Percentiles rank a stretch among this genome's conserved stretches.
These are phyloP conservation scores for Ameiurus melas DNA, from an alignment of 2,113 vertebrate genomes.

Conservation along the genomic window DNA sequence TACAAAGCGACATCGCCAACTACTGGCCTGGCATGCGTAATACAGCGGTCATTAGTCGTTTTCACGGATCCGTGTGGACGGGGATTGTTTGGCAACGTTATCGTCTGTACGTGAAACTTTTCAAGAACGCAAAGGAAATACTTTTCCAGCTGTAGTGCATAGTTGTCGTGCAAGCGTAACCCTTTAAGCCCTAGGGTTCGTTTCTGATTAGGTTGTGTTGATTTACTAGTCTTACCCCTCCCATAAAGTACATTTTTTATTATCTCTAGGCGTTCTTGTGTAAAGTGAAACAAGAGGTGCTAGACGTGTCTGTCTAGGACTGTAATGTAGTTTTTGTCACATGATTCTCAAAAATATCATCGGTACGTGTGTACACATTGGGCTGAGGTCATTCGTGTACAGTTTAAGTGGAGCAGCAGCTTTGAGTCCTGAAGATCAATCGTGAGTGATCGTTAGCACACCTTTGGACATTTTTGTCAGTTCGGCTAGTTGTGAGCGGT, in stretches of 20 bases:
- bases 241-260: background rate
- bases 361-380: background rate
- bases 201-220: background rate
- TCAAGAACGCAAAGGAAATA: too few relatives aligned
- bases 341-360: background rate
- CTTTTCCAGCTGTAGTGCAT: too few relatives aligned
- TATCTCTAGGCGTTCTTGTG: background rate
- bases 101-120: too few relatives aligned
- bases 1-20: too few relatives aligned
- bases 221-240: background rate
- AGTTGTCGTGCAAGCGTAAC: too few relatives aligned
- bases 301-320: background rate
- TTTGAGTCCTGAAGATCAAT: background rate
- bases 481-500: background rate
- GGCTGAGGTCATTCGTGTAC: background rate
- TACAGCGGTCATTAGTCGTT: too few relatives aligned
- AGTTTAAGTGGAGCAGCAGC: background rate
- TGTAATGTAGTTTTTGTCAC: background rate
- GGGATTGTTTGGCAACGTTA: too few relatives aligned
- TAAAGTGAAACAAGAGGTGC: background rate
- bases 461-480: background rate
- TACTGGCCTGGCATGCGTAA: too few relatives aligned
- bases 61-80: too few relatives aligned
- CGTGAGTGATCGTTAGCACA: background rate
- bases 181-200: background rate